phyloP scores from a whole-genome alignment of 1,140 invertebrate genomes.

The Bombus impatiens region DNA sequence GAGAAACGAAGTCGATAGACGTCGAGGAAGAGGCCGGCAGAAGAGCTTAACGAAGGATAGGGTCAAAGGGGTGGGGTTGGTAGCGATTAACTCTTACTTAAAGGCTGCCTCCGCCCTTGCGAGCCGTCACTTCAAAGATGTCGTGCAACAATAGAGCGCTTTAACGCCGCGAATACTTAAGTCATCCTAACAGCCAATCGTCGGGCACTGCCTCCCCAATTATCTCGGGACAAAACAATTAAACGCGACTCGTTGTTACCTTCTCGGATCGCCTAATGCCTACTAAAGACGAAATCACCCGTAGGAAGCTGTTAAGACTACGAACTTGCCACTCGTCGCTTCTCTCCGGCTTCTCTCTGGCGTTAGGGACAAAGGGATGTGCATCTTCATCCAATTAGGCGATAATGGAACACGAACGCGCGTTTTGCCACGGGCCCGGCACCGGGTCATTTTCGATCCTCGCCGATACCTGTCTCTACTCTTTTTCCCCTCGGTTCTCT shows the following conservation, averaged over 20 bases:
- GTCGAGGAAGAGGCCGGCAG: background rate
- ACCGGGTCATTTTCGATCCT: constrained; percentile 52
- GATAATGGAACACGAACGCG: constrained; percentile 70
- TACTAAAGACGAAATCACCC: constrained; percentile 36
- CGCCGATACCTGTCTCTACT: constrained; percentile 15
- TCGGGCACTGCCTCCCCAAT: constrained; percentile 68
- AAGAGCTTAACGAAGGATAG: constrained; percentile 6
- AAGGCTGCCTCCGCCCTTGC: constrained; percentile 61
- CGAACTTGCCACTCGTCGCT: constrained; percentile 49
- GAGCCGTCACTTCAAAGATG: constrained; percentile 58
- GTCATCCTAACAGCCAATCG: constrained; percentile 75
- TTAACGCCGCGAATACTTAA: constrained; percentile 74
- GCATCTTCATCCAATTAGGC: constrained; percentile 78
- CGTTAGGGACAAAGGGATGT: constrained; percentile 71
- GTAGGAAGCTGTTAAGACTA: constrained; percentile 52
- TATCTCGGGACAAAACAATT: constrained; percentile 78
- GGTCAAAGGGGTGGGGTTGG: constrained; percentile 50
- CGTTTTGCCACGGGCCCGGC: constrained; percentile 64
- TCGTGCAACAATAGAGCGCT: constrained; percentile 76
- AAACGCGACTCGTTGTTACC: constrained; percentile 69
- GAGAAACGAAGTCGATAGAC: constrained; percentile 3
- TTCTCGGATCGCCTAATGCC: constrained; percentile 57
- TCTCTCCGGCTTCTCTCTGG: constrained; percentile 11
- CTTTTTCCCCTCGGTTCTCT: too few species aligned
- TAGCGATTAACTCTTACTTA: constrained; percentile 73